Evolutionary conservation across 1,140 invertebrate genomes (phyloP).

Genomic region (Drosophila santomea): DNA sequence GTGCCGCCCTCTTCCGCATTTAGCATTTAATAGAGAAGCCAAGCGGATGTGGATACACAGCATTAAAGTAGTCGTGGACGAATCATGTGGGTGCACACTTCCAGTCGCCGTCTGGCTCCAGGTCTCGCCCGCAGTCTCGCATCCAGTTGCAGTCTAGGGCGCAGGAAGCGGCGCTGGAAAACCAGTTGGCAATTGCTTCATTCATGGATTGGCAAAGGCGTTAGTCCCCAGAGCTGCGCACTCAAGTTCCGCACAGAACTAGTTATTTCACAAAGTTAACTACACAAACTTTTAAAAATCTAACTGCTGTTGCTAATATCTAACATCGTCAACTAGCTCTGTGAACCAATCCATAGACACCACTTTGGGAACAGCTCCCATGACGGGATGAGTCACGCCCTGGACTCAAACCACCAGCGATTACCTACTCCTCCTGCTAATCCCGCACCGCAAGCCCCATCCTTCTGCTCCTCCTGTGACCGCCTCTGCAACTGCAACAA

Average conservation of each 20-base stretch:
- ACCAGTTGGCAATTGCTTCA: conserved; percentile 59
- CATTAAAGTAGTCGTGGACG: conserved; percentile 61
- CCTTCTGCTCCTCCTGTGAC: conserved; percentile 17
- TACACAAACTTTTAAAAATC: too few species aligned
- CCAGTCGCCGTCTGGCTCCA: conserved; percentile 30
- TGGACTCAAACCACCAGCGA: conserved; percentile 9
- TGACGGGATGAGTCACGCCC: conserved; percentile 55
- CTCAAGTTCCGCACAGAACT: conserved; percentile 4
- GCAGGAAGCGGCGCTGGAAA: conserved; percentile 48
- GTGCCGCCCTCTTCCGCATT: conserved; percentile 79
- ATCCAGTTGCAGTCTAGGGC: conserved; percentile 34
- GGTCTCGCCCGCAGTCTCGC: conserved; percentile 8
- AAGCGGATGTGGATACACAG: conserved; percentile 55
- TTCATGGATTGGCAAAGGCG: conserved; percentile 71
- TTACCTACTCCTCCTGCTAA: conserved; percentile 19
- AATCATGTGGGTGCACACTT: conserved; percentile 61
- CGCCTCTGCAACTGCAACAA: conserved; percentile 60
- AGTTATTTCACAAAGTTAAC: background rate
- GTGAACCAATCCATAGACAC: too few species aligned
- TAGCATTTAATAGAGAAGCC: conserved; percentile 73
- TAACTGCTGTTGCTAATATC: too few species aligned
- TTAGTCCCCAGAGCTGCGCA: background rate
- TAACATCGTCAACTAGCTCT: background rate
- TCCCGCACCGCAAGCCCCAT: conserved; percentile 2
- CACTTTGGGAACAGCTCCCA: background rate